phyloP scores from a whole-genome alignment of 23 tunicate genomes.

The Diplosoma virens region DNA sequence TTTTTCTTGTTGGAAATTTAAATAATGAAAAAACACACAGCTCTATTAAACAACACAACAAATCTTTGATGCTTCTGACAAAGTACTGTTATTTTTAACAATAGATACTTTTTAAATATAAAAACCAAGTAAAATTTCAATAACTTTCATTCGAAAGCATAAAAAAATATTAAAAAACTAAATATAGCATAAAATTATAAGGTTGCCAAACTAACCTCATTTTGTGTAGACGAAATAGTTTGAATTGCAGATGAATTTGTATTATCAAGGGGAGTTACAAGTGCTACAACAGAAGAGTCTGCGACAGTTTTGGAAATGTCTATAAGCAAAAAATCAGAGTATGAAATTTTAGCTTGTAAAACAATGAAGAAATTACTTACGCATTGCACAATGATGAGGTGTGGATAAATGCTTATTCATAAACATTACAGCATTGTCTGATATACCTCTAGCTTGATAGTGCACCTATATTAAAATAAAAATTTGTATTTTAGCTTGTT shows the following conservation, averaged over 20 bases:
- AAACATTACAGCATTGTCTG: conserved; percentile 72
- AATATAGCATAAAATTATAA: not conserved
- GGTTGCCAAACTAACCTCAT: not conserved
- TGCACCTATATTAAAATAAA: conserved; percentile 11
- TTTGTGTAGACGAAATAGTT: not conserved
- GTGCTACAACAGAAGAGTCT: conserved; percentile 48
- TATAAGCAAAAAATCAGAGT: not conserved
- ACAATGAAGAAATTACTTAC: conserved; percentile 4
- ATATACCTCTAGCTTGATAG: conserved; percentile 59
- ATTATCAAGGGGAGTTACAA: conserved; percentile 21
- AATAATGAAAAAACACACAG: no score
- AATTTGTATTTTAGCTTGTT: not conserved
- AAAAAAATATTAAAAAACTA: not conserved
- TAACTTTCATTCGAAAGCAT: not conserved
- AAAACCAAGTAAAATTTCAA: not conserved
- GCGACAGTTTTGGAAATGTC: conserved; percentile 51
- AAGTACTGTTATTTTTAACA: no score
- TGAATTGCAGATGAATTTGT: not conserved
- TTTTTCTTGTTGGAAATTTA: no score
- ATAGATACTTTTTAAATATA: no score
- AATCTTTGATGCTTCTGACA: no score
- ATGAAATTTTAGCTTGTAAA: not conserved
- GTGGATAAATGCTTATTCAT: conserved; percentile 84
- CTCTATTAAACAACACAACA: no score
- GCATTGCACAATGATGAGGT: conserved; percentile 88